These are phyloP conservation scores for Micronycteris hirsuta DNA, from an alignment of 2,113 vertebrate species.

Conservation along the genomic window DNA sequence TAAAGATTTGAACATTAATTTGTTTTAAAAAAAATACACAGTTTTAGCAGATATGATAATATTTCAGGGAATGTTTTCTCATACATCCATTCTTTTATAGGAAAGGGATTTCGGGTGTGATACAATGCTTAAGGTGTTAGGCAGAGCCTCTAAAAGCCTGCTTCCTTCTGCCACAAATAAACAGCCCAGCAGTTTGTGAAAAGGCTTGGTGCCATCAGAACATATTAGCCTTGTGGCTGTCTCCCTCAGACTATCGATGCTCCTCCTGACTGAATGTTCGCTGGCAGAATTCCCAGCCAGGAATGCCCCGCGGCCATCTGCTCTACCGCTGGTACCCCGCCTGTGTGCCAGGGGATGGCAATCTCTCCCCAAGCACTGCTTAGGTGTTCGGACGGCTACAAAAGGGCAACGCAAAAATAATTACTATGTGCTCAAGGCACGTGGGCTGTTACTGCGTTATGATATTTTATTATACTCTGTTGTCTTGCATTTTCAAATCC, in stretches of 20 bases:
- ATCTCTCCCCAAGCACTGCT: not conserved
- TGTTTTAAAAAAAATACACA: not conserved
- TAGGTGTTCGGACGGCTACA: not conserved
- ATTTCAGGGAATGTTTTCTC: slow-evolving; percentile 19
- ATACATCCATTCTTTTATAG: not conserved
- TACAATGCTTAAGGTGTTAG: slow-evolving; percentile 12
- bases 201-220: slow-evolving; percentile 53
- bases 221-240: slow-evolving; percentile 60
- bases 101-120: slow-evolving; percentile 21
- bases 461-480: not conserved
- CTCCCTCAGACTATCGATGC: slow-evolving; percentile 33
- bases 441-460: not conserved
- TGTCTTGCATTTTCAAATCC: not conserved
- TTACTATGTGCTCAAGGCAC: not conserved
- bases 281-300: slow-evolving; percentile 51
- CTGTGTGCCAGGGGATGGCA: not conserved
- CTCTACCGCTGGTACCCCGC: slow-evolving; percentile 1
- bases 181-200: slow-evolving; percentile 32
- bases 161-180: slow-evolving; percentile 36
- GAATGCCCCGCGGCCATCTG: slow-evolving; percentile 41
- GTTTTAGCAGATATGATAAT: not conserved
- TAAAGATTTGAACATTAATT: not conserved
- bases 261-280: not conserved
- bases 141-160: slow-evolving; percentile 13
- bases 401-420: slow-evolving; percentile 1